Evolutionary conservation across 2,888 invertebrate species (phyloP).

Genomic region (Polietes domitor): DNA sequence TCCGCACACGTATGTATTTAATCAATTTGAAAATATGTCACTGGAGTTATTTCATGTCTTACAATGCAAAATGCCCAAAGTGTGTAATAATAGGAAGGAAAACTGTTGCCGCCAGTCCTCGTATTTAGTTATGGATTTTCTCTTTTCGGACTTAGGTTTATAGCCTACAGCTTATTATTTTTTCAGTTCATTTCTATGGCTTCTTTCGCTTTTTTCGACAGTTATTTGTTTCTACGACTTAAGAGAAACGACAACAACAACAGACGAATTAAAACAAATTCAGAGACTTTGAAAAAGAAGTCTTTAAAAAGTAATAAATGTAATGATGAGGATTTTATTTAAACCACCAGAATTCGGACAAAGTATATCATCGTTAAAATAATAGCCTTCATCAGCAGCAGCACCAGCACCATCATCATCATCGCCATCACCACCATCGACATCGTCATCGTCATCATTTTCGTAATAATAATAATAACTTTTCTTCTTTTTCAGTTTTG

Average conservation of each 20-base stretch:
- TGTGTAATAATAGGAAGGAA: too few species aligned
- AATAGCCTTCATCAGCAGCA: slow-evolving; percentile 2
- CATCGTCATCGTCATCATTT: slow-evolving; percentile 28
- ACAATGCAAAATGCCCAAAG: too few species aligned
- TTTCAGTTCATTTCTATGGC: slow-evolving; percentile 23
- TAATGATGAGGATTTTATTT: slow-evolving; percentile 59
- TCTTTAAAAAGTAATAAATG: slow-evolving; percentile 58
- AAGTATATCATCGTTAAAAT: slow-evolving; percentile 18
- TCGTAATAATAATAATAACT: slow-evolving; percentile 19
- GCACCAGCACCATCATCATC: neutral
- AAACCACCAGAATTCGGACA: slow-evolving; percentile 52
- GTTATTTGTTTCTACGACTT: slow-evolving; percentile 27
- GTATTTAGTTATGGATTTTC: neutral
- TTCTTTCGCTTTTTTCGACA: neutral
- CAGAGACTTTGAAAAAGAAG: slow-evolving; percentile 43
- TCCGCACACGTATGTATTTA: too few species aligned
- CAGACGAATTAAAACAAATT: slow-evolving; percentile 50
- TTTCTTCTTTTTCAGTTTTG: slow-evolving; percentile 72
- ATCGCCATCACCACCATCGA: slow-evolving; percentile 20
- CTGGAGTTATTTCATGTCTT: too few species aligned
- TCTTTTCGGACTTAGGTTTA: slow-evolving; percentile 46
- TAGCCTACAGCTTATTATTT: slow-evolving; percentile 58
- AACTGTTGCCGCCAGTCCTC: neutral
- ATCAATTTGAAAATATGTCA: too few species aligned
- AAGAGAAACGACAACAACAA: slow-evolving; percentile 25